A percentile compares a stretch with the other conserved stretches of the same genome.
These are phyloP conservation scores for Lasioglossum baleicum DNA, from an alignment of 1,140 invertebrate genomes.

Conservation along the genomic window DNA sequence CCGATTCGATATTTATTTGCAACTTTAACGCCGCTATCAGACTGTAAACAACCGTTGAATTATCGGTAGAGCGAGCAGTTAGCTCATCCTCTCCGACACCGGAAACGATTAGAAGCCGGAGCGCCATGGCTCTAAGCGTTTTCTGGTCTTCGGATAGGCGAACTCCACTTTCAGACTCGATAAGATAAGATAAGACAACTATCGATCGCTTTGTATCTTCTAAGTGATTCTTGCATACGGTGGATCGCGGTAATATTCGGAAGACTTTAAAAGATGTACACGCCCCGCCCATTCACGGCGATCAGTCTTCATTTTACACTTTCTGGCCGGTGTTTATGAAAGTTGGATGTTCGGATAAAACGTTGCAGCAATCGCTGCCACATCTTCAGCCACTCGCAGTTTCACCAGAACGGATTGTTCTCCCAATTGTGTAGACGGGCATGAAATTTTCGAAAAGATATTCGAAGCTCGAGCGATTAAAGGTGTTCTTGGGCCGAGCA, in stretches of 20 bases:
- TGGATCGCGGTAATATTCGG: not conserved
- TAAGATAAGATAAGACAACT: not conserved
- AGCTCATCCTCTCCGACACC: not conserved
- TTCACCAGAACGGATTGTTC: not conserved
- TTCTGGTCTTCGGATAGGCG: not conserved
- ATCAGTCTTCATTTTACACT: not conserved
- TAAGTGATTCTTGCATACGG: not conserved
- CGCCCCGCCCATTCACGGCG: not conserved
- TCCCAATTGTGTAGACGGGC: not conserved
- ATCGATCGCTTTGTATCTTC: not conserved
- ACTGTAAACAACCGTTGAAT: not conserved
- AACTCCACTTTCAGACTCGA: not conserved
- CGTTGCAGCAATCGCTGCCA: not conserved
- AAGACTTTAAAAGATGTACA: no score
- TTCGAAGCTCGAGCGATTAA: not conserved
- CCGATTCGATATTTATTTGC: not conserved
- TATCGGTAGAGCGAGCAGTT: not conserved
- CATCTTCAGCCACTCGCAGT: not conserved
- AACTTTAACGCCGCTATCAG: not conserved
- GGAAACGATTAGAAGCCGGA: slow-evolving; percentile 3
- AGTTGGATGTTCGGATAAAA: not conserved
- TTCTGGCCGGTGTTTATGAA: not conserved
- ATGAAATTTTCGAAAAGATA: not conserved
- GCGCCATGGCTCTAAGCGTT: not conserved
- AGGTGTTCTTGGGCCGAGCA: no score